These are phyloP conservation scores for Ridgeia piscesae DNA, from an alignment of 1,140 invertebrate species.

Conservation along the genomic window DNA sequence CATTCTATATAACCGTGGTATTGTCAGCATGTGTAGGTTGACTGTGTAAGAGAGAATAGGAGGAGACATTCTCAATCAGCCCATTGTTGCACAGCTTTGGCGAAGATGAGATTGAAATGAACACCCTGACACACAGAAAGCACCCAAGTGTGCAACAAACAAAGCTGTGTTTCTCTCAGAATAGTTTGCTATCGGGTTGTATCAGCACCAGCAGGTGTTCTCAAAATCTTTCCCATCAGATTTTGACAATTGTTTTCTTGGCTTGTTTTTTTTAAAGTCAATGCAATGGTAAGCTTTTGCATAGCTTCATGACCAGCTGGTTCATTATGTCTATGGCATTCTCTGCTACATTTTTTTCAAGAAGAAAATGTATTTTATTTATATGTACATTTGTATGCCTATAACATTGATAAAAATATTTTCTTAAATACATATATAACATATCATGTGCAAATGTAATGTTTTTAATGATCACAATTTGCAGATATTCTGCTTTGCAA, in stretches of 20 bases:
- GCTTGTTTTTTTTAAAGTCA: neutral
- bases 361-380: neutral
- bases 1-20: neutral
- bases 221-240: neutral
- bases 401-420: neutral
- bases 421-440: no score
- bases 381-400: slow-evolving; percentile 9
- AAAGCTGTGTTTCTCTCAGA: neutral
- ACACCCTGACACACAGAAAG: neutral
- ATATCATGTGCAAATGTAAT: no score
- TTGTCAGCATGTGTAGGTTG: neutral
- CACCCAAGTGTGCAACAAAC: neutral
- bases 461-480: no score
- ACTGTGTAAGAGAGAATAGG: neutral
- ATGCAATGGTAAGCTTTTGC: neutral
- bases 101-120: neutral
- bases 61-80: neutral
- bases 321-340: neutral
- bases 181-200: neutral
- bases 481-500: no score
- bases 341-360: neutral
- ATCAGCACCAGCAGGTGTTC: neutral
- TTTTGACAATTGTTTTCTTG: neutral
- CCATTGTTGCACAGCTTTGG: neutral
- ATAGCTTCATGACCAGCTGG: neutral